Evolutionary conservation across 2,888 invertebrate genomes (phyloP).

Genomic region (Schizotus pectinicornis): DNA sequence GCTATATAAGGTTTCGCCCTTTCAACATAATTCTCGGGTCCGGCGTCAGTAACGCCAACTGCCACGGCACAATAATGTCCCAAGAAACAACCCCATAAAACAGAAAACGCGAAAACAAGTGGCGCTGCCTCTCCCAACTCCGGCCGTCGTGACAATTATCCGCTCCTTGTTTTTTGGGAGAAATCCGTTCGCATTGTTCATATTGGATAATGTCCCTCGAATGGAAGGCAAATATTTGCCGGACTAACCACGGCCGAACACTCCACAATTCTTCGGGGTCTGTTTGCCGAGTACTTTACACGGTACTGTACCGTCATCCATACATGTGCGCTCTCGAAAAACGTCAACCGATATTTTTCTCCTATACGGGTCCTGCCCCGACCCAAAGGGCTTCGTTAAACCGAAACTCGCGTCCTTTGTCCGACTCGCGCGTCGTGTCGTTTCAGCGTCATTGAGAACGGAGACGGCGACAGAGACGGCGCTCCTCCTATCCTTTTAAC

Average conservation of each 20-base stretch:
- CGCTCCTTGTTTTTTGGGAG: conserved; percentile 2
- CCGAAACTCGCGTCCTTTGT: conserved; percentile 34
- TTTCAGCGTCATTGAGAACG: conserved; percentile 26
- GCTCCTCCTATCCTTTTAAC: conserved; percentile 49
- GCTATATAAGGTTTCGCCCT: conserved; percentile 29
- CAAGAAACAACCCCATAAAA: conserved; percentile 49
- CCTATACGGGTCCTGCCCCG: conserved; percentile 22
- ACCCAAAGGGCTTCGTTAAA: conserved; percentile 37
- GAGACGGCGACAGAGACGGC: conserved; percentile 30
- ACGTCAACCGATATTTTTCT: conserved; percentile 44
- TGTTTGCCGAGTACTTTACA: conserved; percentile 45
- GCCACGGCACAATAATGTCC: conserved; percentile 50
- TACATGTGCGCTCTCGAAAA: conserved; percentile 37
- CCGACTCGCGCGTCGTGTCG: conserved; percentile 17
- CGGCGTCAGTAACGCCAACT: conserved; percentile 44
- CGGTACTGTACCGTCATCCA: conserved; percentile 30
- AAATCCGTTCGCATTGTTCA: conserved; percentile 37
- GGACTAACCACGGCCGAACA: conserved; percentile 37
- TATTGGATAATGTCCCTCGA: conserved; percentile 40
- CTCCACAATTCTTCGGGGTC: conserved; percentile 39
- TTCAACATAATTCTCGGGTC: conserved; percentile 39
- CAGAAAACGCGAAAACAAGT: conserved; percentile 47
- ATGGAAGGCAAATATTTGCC: conserved; percentile 37
- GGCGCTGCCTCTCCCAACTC: conserved; percentile 35
- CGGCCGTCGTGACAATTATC: conserved; percentile 13